Base-by-base conservation (phyloP, 2,888 invertebrate genomes). In the Zootermopsis nevadensis region DNA sequence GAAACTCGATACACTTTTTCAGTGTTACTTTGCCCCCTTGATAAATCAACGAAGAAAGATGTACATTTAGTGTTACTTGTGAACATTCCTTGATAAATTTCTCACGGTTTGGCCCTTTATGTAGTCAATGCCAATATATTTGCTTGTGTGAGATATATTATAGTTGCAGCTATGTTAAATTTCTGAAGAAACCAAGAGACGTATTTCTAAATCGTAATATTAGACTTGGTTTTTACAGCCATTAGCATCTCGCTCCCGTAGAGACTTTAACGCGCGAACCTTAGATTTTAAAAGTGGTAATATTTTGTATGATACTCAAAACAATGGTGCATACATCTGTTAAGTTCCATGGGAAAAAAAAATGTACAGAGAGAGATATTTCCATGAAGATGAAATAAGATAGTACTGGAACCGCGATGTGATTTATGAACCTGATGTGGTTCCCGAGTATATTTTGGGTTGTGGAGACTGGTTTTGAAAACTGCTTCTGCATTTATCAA, bases 221-320 rank as follows among this genome's bases (percentile, higher is more conserved):
- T 79, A 79, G 66, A 53, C 83, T 85, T 85, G 83, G 84, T 84
- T 86, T 85, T 85, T 85, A 81, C 84, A 83, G 85, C 85, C 83
- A 83, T 77, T 84, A 84, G 84, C 84, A 85, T 85, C 85, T 85
- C 85, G 83, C 82, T 84, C 84, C 85, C 77, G 76, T 84, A 83
- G 83, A 84, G 84, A 85, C 85, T 85, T 84, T 84, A 84, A 82
- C 76, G 83, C 85, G 84, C n/a, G n/a, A n/a, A 84, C 84, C 84
- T 79, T 83, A 85, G 72, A 83, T 74, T 82, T n/a, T 82, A 83
- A 81, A 84, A 83, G 84, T 85, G 85, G 83, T n/a, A 84, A 85
- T 85, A 85, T 86, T 85, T 86, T 86, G 85, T 86, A 86, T 86
- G 86, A 86, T 86, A 86, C 86, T 86, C 86, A 85, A 85, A 86